Base-by-base conservation (phyloP, 1,140 invertebrate species). In the Asobara japonica region DNA sequence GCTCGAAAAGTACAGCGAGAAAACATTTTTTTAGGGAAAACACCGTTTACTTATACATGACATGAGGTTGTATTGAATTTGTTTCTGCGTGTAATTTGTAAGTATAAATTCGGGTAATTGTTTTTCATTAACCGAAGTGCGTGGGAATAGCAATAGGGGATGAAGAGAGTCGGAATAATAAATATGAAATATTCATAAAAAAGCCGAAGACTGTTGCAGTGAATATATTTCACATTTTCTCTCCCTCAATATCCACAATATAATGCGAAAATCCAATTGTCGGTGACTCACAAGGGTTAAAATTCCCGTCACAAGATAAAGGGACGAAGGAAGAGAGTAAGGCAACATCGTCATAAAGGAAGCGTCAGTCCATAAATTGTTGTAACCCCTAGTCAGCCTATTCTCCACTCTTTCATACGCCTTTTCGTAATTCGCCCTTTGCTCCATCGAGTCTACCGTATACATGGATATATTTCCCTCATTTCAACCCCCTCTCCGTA, bases 331-430 rank as follows among this genome's bases (percentile, higher is more conserved):
- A 61, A 18, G 20, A 64, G 29, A 68, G 29, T 62, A 61, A 38
- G 48, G 66, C 51, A 8, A 65, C 82, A 81, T 81, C 80, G 79
- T 84, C 82, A 82, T 84, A 82, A 84, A 86, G 84, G 81, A 84
- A 86, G 81, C 82, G 82, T 83, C 79, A 83, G 83, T 86, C 84
- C 82, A 83, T 85, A 86, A 86, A 86, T 86, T 86, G 83, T 72
- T 65, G 36, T 27, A 66, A 33, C 82, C 82, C 77, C 76, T 72
- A 33, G 29, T 29, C 48, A 31, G 20, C 75, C 75, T 62, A 29
- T 31, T 61, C 27, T 25, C 29, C 27, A n/a, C 48, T 29, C 65
- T 64, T 25, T 18, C 20, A 41, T 36, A 36, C 16, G 29, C 61
- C 16, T 51, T 60, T 60, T 36, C 45, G 30, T 33, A 56, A 56